Conservation (phyloP, 2,797 vertebrate genomes). For the Brachyalestes nurse region DNA sequence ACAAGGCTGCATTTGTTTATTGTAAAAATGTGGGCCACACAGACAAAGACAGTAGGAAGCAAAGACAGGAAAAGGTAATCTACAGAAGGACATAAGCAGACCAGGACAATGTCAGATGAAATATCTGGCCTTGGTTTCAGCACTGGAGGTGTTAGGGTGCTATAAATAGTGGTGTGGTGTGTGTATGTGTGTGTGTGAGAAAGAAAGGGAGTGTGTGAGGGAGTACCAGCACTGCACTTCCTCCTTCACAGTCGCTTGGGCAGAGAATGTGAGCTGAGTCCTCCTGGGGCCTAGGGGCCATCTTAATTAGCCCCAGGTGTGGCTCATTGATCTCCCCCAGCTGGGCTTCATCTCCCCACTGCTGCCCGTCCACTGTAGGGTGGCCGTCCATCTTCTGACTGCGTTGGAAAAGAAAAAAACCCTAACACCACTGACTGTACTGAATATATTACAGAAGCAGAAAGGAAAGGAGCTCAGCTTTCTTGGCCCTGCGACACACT, state of each 20-base stretch:
- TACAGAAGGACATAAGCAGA: constrained; percentile 5
- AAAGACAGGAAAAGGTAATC: background rate
- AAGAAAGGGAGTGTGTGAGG: constrained; percentile 17
- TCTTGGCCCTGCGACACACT: background rate
- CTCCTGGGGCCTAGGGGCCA: constrained; percentile 11
- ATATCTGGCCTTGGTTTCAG: constrained; percentile 25
- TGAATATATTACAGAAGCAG: constrained; percentile 7
- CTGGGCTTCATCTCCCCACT: constrained; percentile 27
- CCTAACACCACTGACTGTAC: background rate
- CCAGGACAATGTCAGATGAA: constrained; percentile 24
- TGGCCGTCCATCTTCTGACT: background rate
- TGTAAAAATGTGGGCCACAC: background rate
- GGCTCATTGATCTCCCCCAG: constrained; percentile 35
- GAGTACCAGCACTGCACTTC: constrained; percentile 17
- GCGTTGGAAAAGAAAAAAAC: background rate
- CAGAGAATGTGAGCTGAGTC: constrained; percentile 2
- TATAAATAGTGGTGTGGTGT: constrained; percentile 33
- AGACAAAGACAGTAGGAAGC: background rate
- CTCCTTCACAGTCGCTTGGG: constrained; percentile 4
- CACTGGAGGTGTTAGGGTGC: constrained; percentile 16
- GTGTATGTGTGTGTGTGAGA: constrained; percentile 10
- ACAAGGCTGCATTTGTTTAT: background rate
- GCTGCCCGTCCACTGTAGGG: background rate
- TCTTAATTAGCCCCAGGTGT: constrained; percentile 43
- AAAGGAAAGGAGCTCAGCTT: background rate